Evolutionary conservation across 2,797 vertebrate genomes (phyloP), one percentile per base, ranked within the genome.

Genomic region (Scolopax rusticola): DNA sequence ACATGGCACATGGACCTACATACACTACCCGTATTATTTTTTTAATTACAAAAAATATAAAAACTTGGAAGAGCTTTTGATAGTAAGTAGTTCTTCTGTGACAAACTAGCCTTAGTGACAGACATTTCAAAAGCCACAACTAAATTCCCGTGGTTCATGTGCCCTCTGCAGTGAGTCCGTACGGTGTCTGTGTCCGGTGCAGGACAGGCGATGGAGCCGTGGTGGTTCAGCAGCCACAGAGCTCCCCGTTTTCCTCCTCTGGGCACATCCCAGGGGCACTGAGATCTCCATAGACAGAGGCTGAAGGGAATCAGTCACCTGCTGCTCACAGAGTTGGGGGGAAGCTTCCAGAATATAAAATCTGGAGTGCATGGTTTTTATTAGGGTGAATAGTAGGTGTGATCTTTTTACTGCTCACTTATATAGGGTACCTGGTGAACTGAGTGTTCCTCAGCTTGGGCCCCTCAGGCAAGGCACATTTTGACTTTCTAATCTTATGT

Each of bases 161-260:
- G 5, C 70, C 30, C 24, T n/a, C 19, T 9, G 6, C 8, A 4
- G 23, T 5, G 51, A 8, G 51, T 27, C 63, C 38, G 32, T 19
- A 1, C 1, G 2, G 6, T 11, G n/a, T 32, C n/a, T 12, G 0
- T 9, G 28, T 8, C 36, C 0, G 4, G 2, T 59, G 8, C 13
- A 4, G 12, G 16, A 16, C 20, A 1, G 0, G 25, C 19, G 51
- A 8, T 24, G 60, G 38, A 33, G 20, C 33, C 12, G 2, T 11
- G 32, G 18, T 56, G 63, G 56, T 63, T 20, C 15, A 0, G 79
- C 64, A 41, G 54, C 41, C 15, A 20, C 2, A 0, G 48, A 27
- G n/a, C 28, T 59, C 28, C 32, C 7, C 4, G 3, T 7, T 0
- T 33, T 45, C n/a, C 33, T 40, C 33, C 36, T 53, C n/a, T 1